Conservation (phyloP, 2,113 vertebrate species). For the Mandrillus leucophaeus region DNA sequence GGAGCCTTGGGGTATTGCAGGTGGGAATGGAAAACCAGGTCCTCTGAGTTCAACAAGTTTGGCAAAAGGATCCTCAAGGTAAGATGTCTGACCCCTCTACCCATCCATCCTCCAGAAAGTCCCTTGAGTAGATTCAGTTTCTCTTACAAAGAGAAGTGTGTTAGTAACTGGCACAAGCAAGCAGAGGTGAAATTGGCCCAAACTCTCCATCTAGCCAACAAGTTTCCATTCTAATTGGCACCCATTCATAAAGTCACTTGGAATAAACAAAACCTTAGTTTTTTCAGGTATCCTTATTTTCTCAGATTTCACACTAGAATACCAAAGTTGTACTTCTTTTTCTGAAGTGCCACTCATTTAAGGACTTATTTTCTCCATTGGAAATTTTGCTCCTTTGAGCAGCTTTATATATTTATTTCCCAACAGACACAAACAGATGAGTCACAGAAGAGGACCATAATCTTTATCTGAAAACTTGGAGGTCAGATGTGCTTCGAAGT, state of each 20-base stretch:
- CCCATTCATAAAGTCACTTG: background rate
- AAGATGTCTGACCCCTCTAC: background rate
- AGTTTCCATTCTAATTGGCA: background rate
- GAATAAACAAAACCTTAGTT: background rate
- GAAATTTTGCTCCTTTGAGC: background rate
- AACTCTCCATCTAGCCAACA: background rate
- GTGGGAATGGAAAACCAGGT: slow-evolving; percentile 16
- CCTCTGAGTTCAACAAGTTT: background rate
- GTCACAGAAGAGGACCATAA: background rate
- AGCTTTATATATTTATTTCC: background rate
- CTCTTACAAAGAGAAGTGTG: slow-evolving; percentile 56
- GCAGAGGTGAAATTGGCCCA: background rate
- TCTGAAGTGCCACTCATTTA: background rate
- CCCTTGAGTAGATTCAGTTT: background rate
- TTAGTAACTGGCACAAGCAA: slow-evolving; percentile 5
- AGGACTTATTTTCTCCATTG: background rate
- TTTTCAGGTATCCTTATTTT: background rate
- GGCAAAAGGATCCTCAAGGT: slow-evolving; percentile 2
- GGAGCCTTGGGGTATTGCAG: background rate
- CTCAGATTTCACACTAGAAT: background rate
- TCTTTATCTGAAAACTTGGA: slow-evolving; percentile 24
- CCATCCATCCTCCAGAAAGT: background rate
- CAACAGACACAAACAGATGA: background rate
- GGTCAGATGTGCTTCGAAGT: background rate
- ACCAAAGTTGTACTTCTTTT: background rate